Conservation (phyloP, 2,113 vertebrate genomes). For the Corythaixoides concolor region DNA sequence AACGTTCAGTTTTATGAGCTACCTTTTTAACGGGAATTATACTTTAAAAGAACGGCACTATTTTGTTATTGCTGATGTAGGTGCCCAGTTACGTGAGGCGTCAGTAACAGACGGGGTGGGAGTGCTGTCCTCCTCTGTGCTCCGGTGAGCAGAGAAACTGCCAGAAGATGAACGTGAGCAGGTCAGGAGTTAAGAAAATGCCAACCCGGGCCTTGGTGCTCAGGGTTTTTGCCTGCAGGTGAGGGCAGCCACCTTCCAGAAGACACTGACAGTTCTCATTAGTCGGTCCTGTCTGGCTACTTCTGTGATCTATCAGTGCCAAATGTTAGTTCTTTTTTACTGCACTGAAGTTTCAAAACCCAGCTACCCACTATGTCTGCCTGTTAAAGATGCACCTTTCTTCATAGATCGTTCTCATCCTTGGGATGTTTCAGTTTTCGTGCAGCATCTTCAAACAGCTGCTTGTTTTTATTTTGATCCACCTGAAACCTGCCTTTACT, state of each 20-base stretch:
- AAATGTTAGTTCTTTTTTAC: not conserved
- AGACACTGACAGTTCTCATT: accelerated
- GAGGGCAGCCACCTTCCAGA: not conserved
- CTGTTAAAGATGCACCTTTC: not conserved
- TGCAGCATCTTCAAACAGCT: not conserved
- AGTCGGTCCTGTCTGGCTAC: accelerated
- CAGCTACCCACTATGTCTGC: not conserved
- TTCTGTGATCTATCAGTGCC: not conserved
- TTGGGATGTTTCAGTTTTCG: not conserved
- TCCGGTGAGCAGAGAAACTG: not conserved
- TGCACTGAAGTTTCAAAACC: not conserved
- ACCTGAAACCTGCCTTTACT: not conserved
- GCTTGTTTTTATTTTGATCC: not conserved
- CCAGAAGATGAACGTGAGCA: accelerated
- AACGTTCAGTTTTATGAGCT: accelerated
- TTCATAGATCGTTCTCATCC: not conserved
- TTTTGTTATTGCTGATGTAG: not conserved
- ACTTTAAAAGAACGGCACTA: accelerated
- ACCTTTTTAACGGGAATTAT: not conserved
- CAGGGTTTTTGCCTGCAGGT: not conserved
- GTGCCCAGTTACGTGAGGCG: accelerated
- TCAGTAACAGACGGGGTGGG: accelerated
- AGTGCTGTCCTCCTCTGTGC: not conserved
- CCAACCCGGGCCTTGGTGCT: accelerated
- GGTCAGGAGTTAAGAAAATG: not conserved